Evolutionary conservation across 1,140 invertebrate species (phyloP).

Genomic region (Lordiphosa clarofinis): DNA sequence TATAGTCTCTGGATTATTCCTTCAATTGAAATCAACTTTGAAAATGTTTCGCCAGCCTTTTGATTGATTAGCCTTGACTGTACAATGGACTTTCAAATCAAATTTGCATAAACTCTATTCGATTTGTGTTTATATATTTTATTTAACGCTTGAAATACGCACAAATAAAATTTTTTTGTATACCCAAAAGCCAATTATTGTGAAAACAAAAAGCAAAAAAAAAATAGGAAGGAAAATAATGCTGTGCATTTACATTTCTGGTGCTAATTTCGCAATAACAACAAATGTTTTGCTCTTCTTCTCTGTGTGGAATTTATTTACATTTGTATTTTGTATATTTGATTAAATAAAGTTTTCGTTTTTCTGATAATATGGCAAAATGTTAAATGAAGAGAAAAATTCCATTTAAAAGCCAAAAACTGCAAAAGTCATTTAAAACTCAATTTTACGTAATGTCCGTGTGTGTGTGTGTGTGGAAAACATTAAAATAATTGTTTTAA

Average conservation of each 20-base stretch:
- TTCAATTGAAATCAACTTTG: constrained; percentile 1
- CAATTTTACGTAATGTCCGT: constrained; percentile 52
- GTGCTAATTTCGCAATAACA: constrained; percentile 50
- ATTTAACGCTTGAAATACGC: constrained; percentile 56
- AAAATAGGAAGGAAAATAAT: constrained; percentile 35
- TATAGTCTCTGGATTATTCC: too few relatives aligned
- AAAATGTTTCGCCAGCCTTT: constrained; percentile 7
- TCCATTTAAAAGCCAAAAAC: constrained; percentile 76
- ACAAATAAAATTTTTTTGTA: constrained; percentile 7
- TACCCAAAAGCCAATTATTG: constrained; percentile 26
- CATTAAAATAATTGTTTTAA: constrained; percentile 79
- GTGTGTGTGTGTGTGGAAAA: constrained; percentile 51
- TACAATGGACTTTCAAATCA: constrained; percentile 28
- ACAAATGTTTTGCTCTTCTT: constrained; percentile 18
- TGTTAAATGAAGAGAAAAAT: constrained; percentile 78
- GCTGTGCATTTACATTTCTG: constrained; percentile 41
- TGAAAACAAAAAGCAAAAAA: constrained; percentile 4
- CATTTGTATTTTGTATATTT: constrained; percentile 59
- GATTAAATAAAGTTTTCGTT: constrained; percentile 69
- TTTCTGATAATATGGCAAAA: constrained; percentile 51
- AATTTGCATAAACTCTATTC: constrained; percentile 40
- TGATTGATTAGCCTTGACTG: constrained; percentile 6
- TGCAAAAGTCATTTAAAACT: constrained; percentile 75
- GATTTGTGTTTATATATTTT: constrained; percentile 46
- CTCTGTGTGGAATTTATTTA: constrained; percentile 51